phyloP scores from a whole-genome alignment of 1,140 invertebrate species.

The Heterodera carotae region DNA sequence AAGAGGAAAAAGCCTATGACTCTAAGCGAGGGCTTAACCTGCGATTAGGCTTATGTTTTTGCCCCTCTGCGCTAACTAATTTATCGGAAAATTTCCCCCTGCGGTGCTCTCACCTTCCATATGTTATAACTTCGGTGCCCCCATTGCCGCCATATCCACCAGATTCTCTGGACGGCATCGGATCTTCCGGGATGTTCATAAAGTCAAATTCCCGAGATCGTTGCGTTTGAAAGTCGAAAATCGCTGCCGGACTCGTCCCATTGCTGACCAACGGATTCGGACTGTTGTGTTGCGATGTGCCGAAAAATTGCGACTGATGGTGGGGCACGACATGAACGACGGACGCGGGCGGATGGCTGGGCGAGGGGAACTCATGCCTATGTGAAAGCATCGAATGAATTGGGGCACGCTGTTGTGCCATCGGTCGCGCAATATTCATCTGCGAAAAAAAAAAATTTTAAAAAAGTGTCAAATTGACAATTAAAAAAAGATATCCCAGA shows the following conservation, averaged over 20 bases:
- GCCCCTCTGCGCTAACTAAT: too few species aligned
- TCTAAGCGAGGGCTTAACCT: too few species aligned
- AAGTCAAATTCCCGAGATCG: background rate
- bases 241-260: background rate
- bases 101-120: too few species aligned
- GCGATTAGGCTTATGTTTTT: too few species aligned
- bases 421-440: background rate
- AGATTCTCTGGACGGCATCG: background rate
- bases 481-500: too few species aligned
- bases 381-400: background rate
- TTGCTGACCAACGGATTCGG: background rate
- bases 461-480: too few species aligned
- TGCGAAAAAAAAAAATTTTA: background rate
- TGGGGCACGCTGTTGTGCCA: background rate
- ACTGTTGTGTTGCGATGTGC: background rate
- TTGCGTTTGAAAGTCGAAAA: constrained; percentile 1
- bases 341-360: background rate
- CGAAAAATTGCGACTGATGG: background rate
- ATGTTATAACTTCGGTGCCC: too few species aligned
- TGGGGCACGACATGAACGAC: background rate
- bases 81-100: too few species aligned
- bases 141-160: background rate
- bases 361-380: background rate
- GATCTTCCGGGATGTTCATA: background rate
- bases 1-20: too few species aligned